A percentile compares a stretch with the other conserved stretches of the same genome.
Conservation (phyloP, 2,113 vertebrate species). For the Prionailurus viverrinus region DNA sequence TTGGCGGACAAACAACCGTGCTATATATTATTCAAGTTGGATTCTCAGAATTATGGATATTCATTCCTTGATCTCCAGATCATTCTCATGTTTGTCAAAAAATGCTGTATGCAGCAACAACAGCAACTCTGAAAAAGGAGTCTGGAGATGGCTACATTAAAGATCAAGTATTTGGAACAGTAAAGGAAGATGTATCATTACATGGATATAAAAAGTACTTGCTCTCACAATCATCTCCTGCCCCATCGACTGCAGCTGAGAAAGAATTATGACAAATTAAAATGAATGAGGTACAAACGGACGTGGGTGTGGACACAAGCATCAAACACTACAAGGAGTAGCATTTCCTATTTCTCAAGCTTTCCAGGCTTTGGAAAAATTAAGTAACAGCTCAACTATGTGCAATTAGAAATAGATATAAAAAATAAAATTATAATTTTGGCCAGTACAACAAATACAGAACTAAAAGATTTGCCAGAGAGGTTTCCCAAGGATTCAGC, state of each 20-base stretch:
- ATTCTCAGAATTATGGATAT: slow-evolving; percentile 97
- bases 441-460: slow-evolving; percentile 93
- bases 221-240: slow-evolving; percentile 92
- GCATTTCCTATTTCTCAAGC: slow-evolving; percentile 96
- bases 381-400: slow-evolving; percentile 94
- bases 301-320: slow-evolving; percentile 95
- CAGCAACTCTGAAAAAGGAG: slow-evolving; percentile 97
- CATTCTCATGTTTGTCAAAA: slow-evolving; percentile 95
- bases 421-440: slow-evolving; percentile 95
- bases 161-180: slow-evolving; percentile 96
- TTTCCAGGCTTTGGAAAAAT: slow-evolving; percentile 92
- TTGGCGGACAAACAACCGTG: slow-evolving; percentile 94
- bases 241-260: slow-evolving; percentile 96
- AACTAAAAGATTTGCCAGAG: slow-evolving; percentile 95
- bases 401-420: slow-evolving; percentile 97
- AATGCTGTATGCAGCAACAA: slow-evolving; percentile 98
- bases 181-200: slow-evolving; percentile 95
- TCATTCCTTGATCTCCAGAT: slow-evolving; percentile 98
- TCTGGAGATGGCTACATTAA: slow-evolving; percentile 98
- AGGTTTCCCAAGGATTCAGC: slow-evolving; percentile 96
- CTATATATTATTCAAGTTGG: slow-evolving; percentile 96
- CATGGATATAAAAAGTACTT: slow-evolving; percentile 95
- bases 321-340: slow-evolving; percentile 96
- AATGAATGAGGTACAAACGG: slow-evolving; percentile 95
- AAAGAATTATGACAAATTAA: slow-evolving; percentile 97